Evolutionary conservation across 92 coral and sea anemone genomes (phyloP), one percentile per base, ranked within the genome.

Genomic region (Galaxea fascicularis): DNA sequence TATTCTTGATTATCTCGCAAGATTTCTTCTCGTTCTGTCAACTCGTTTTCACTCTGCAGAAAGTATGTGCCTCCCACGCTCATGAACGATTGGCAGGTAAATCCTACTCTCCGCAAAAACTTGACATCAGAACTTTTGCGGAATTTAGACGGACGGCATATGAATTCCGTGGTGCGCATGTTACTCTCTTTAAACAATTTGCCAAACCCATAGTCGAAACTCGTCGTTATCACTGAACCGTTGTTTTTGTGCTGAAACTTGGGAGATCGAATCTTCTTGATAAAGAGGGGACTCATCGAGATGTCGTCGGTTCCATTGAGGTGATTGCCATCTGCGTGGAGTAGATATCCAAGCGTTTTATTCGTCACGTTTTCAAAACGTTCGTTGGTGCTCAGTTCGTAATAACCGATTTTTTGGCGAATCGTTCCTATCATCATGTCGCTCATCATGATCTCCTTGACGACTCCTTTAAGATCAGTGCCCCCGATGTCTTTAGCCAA

Each of bases 141-240:
- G 21, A 70, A 70, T 70, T 44, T 20, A 4, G 74, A 16, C 28
- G 24, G 30, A 15, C 28, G 74, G 27, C 74, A 70, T n/a, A n/a
- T n/a, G 7, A 13, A 14, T 14, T 14, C 24, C 4, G 18, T 28
- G 53, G 54, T 47, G 0, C 63, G 25, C 4, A 72, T 47, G 20
- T 46, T 46, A 12, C 35, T 72, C 10, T 49, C 18, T 28, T 72
- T 47, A 35, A 72, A 72, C 30, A 72, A 20, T 24, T 49, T 72
- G 0, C 77, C 77, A 47, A 72, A 72, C 0, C 77, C 77, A 24
- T 72, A 72, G 21, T 72, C 77, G 39, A 72, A 72, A 46, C 54
- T 44, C 7, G 59, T 5, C 18, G n/a, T 5, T 35, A 20, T 21
- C 39, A 46, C 35, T 3, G 27, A n/a, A 31, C 25, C 25, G 2